These are phyloP conservation scores for Brevipalpus yothersi DNA, from an alignment of 1,140 invertebrate species.

Conservation along the genomic window DNA sequence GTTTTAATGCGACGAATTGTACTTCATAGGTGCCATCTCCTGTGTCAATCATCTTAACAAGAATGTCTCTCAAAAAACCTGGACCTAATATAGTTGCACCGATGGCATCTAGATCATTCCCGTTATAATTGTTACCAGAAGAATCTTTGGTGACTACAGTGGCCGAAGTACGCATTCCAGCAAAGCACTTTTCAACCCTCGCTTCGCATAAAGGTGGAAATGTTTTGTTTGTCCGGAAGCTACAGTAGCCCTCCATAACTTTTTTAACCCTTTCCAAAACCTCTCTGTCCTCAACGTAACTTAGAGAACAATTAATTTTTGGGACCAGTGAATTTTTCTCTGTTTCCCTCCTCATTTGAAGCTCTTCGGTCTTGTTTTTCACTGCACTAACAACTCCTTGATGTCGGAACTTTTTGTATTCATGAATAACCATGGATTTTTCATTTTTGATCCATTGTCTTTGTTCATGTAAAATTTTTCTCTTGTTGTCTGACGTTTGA, in stretches of 20 bases:
- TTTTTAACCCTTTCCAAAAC: constrained; percentile 21
- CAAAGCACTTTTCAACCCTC: constrained; percentile 16
- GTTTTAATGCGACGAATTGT: constrained; percentile 22
- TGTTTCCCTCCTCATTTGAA: constrained; percentile 58
- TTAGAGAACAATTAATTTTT: constrained; percentile 63
- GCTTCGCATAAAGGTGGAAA: constrained; percentile 39
- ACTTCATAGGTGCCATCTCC: constrained; percentile 65
- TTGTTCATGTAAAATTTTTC: constrained; percentile 61
- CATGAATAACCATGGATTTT: constrained; percentile 59
- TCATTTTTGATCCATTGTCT: constrained; percentile 52
- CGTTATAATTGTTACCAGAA: constrained; percentile 44
- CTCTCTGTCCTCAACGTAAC: constrained; percentile 38
- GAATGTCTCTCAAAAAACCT: constrained; percentile 11
- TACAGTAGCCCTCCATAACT: constrained; percentile 22
- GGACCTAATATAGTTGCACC: constrained; percentile 26
- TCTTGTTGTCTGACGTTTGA: constrained; percentile 48
- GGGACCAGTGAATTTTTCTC: constrained; percentile 55
- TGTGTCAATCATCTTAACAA: constrained; percentile 36
- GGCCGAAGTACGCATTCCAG: constrained; percentile 39
- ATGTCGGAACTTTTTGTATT: constrained; percentile 60
- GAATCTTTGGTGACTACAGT: constrained; percentile 54
- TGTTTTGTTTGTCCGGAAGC: constrained; percentile 54
- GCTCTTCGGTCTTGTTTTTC: constrained; percentile 56
- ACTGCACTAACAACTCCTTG: constrained; percentile 68
- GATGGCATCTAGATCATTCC: constrained; percentile 62